Base-by-base conservation (phyloP, 2,888 invertebrate species). In the Hypolimnas misippus region DNA sequence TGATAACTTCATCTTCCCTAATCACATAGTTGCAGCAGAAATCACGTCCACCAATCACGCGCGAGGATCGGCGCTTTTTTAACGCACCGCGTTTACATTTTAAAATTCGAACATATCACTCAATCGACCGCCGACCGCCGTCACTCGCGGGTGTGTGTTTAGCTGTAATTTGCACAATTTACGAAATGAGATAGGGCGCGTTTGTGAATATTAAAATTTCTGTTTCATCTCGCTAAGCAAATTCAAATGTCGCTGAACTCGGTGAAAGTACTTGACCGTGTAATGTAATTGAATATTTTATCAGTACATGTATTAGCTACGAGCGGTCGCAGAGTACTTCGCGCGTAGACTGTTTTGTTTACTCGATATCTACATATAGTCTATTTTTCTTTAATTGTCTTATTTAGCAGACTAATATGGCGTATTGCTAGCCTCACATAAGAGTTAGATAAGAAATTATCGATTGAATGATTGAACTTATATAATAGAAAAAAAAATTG, bases 1-100 rank as follows among this genome's bases (percentile, higher is more conserved):
- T 86, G 84, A 90, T 89, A 86, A 84, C 90, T 90, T 85, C 85
- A 89, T 90, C 85, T 80, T 76, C 64, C 67, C 65, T 90, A 91
- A 90, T 89, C 73, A 89, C 79, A 84, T 82, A 56, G 73, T 69
- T 62, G 74, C 80, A 76, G 82, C 78, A 79, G 83, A 85, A 80
- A 85, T 85, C 85, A 78, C n/a, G n/a, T n/a, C 71, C 71, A 29
- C 49, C 49, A 49, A 49, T 49, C 49, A 29, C 49, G 25, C 12
- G 25, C 14, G 49, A 6, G 14, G 49, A 50, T 54, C 53, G 25
- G 1, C 12, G 4, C 17, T n/a, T 16, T 17, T 55, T 49, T 46
- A 49, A 49, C 25, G 19, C 49, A 29, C 29, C 49, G 49, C 49
- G 49, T 2, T 12, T 38, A 12, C 10, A 12, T n/a, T 49, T 49